Base-by-base conservation (phyloP, 2,888 invertebrate species). In the Caenorhabditis panamensis region DNA sequence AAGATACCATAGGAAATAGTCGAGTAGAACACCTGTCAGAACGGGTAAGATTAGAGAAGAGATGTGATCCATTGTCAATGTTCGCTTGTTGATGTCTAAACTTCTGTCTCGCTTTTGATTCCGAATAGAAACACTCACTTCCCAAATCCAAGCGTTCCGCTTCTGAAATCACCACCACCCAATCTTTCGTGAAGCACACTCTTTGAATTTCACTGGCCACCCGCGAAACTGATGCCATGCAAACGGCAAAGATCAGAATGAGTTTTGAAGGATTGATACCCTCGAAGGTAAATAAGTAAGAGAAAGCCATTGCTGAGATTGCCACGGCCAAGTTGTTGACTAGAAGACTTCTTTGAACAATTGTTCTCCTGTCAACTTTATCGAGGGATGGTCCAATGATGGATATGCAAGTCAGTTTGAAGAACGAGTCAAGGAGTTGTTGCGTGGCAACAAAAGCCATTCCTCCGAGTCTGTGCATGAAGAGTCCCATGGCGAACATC, bases 101-200 rank as follows among this genome's bases (percentile, higher is more conserved):
- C 37, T 36, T 4, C 11, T 41, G n/a, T 36, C 2, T 22, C 20
- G 22, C 8, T 9, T 53, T 18, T 24, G 26, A 56, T 4, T 5
- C 13, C 37, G n/a, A 31, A 9, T 41, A 13, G 4, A 49, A 49
- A 6, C 0, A 44, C 84, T 82, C 41, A 87, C 87, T 85, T 1
- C 78, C 75, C 0, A 87, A 63, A 1, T 72, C 61, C 2, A 78
- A 72, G 5, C 58, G 68, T 6, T 81, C 75, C 1, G 82, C 37
- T 24, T 71, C 83, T 2, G 79, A 63, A 58, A 89, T 83, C 0
- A 87, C 88, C 18, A 89, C 86, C 5, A 89, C 83, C 89, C 89
- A 89, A 47, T 89, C 89, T 53, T 88, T 89, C 2, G 84, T 84
- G 73, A 89, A 89, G 6, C 88, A 86, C 9, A 86, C 82, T 72